phyloP scores from a whole-genome alignment of 2,888 invertebrate species.

The Muscina levida region DNA sequence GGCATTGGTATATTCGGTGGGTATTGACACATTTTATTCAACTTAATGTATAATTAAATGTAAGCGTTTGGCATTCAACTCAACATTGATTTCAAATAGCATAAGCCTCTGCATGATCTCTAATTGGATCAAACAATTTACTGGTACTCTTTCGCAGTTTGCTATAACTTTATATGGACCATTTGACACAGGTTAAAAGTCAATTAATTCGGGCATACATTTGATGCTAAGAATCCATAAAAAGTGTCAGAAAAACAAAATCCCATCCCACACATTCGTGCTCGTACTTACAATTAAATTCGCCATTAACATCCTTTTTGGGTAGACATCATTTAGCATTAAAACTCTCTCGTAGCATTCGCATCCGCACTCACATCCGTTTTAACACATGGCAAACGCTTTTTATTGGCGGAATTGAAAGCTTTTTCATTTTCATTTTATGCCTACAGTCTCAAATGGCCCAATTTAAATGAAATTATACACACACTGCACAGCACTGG shows the following conservation, averaged over 20 bases:
- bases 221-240: constrained; percentile 37
- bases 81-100: no score
- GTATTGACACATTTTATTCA: no score
- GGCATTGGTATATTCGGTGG: no score
- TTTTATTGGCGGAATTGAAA: constrained; percentile 63
- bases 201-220: not conserved
- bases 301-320: constrained; percentile 32
- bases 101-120: no score
- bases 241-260: constrained; percentile 47
- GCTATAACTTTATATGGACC: not conserved
- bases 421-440: constrained; percentile 63
- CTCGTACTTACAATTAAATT: constrained; percentile 12
- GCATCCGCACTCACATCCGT: constrained; percentile 21
- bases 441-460: constrained; percentile 58
- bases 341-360: not conserved
- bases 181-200: constrained; percentile 19
- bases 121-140: not conserved
- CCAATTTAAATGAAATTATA: constrained; percentile 64
- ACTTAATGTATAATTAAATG: no score
- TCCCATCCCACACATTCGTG: constrained; percentile 36
- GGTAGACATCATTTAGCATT: constrained; percentile 26
- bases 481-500: constrained; percentile 13
- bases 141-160: not conserved
- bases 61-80: constrained; percentile 45
- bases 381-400: constrained; percentile 46